Evolutionary conservation across 1,140 invertebrate genomes (phyloP).

Genomic region (Aphelinus atriplicis): DNA sequence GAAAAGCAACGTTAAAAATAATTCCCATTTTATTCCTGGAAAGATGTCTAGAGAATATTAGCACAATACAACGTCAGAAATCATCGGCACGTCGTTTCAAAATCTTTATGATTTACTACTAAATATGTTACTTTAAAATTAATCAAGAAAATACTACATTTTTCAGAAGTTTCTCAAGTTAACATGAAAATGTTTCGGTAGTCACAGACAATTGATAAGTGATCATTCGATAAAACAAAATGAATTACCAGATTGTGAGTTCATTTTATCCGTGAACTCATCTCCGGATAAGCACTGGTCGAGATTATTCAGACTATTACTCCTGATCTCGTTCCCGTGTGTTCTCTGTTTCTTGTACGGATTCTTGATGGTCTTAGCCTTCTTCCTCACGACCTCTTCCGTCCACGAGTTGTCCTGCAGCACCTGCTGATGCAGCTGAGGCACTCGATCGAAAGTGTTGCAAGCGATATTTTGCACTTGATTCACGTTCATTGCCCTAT

Average conservation of each 20-base stretch:
- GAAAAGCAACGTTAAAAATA: neutral
- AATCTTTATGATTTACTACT: too few species aligned
- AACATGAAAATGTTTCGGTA: too few species aligned
- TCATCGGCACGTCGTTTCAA: too few species aligned
- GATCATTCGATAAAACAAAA: too few species aligned
- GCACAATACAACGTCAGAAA: too few species aligned
- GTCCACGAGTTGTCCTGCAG: slow-evolving; percentile 71
- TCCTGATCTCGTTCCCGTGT: slow-evolving; percentile 50
- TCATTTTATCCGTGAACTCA: slow-evolving; percentile 55
- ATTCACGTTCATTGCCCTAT: slow-evolving; percentile 32
- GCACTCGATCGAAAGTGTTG: slow-evolving; percentile 73
- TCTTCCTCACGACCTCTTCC: slow-evolving; percentile 73
- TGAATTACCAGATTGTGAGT: slow-evolving; percentile 49
- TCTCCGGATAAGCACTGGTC: slow-evolving; percentile 52
- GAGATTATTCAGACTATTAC: slow-evolving; percentile 47
- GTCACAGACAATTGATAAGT: too few species aligned
- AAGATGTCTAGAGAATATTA: too few species aligned
- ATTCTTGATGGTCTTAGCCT: slow-evolving; percentile 68
- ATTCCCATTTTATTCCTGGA: too few species aligned
- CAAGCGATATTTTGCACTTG: slow-evolving; percentile 57
- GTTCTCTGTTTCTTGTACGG: slow-evolving; percentile 69
- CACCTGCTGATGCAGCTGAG: slow-evolving; percentile 76
- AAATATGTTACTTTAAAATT: too few species aligned
- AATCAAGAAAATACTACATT: too few species aligned
- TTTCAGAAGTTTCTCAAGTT: too few species aligned